phyloP scores from a whole-genome alignment of 2,888 invertebrate species.

The Parnassius apollo region DNA sequence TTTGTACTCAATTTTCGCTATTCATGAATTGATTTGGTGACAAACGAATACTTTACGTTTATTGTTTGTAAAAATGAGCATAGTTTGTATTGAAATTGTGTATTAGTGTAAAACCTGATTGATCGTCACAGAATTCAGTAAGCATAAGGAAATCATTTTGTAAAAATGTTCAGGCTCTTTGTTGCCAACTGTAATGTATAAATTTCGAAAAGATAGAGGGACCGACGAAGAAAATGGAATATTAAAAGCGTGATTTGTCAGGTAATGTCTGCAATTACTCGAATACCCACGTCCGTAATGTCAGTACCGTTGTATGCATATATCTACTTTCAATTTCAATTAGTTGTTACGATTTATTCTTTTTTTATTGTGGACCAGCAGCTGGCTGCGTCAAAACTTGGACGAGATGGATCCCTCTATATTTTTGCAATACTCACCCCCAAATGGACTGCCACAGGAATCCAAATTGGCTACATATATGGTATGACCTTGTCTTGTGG shows the following conservation, averaged over 20 bases:
- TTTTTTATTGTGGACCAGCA: constrained; percentile 17
- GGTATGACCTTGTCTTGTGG: constrained; percentile 69
- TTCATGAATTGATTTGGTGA: constrained; percentile 36
- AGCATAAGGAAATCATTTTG: constrained; percentile 36
- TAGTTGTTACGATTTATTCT: neutral
- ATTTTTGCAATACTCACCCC: constrained; percentile 82
- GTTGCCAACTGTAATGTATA: constrained; percentile 42
- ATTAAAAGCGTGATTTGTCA: constrained; percentile 37
- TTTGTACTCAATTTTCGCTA: constrained; percentile 12
- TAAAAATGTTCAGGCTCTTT: constrained; percentile 36
- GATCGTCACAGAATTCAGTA: constrained; percentile 28
- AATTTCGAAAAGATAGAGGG: constrained; percentile 33
- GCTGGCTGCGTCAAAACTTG: constrained; percentile 49
- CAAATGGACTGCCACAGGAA: constrained; percentile 90
- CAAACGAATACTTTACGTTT: constrained; percentile 26
- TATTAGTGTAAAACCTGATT: constrained; percentile 9
- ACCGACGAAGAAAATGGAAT: constrained; percentile 40
- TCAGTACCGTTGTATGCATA: constrained; percentile 2
- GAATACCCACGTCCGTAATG: constrained; percentile 28
- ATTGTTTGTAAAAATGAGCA: constrained; percentile 34
- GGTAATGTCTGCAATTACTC: constrained; percentile 31
- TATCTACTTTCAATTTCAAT: neutral
- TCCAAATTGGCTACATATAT: constrained; percentile 92
- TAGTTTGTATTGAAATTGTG: constrained; percentile 25
- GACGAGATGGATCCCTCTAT: constrained; percentile 88